Evolutionary conservation across 2,113 vertebrate species (phyloP).

Genomic region (Pontoporia blainvillei): DNA sequence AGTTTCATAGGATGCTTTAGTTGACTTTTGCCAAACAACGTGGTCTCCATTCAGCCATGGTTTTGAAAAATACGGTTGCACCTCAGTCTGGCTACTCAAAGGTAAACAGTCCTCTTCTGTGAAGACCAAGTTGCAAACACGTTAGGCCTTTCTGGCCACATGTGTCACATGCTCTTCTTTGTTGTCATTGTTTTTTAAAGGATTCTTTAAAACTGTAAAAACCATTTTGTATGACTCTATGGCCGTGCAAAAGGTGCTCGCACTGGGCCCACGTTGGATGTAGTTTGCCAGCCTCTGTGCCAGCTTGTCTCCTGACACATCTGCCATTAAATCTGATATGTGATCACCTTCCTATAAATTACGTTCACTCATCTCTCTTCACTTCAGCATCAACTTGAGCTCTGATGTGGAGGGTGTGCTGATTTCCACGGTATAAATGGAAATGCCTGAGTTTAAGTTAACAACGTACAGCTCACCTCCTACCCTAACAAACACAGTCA

Average conservation of each 20-base stretch:
- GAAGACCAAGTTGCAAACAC: neutral
- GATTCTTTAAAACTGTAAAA: neutral
- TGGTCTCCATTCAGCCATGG: neutral
- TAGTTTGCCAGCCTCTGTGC: neutral
- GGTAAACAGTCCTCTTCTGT: neutral
- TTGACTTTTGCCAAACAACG: accelerated
- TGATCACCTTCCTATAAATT: neutral
- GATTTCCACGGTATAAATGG: neutral
- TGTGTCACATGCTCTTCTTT: neutral
- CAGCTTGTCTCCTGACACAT: neutral
- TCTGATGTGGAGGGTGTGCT: neutral
- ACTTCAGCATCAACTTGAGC: neutral
- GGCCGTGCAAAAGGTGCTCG: too few species aligned
- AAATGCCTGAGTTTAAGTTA: neutral
- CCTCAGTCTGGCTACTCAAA: neutral
- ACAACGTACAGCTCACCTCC: neutral
- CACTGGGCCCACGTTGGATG: neutral
- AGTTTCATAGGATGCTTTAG: neutral
- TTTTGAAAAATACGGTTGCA: neutral
- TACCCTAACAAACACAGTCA: neutral
- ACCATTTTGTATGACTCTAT: neutral
- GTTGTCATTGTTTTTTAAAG: neutral
- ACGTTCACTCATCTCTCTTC: neutral
- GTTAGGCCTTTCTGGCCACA: neutral
- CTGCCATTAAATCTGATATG: neutral